These are phyloP conservation scores for Drosophila buzzatii DNA, from an alignment of 2,888 invertebrate species.

Conservation along the genomic window DNA sequence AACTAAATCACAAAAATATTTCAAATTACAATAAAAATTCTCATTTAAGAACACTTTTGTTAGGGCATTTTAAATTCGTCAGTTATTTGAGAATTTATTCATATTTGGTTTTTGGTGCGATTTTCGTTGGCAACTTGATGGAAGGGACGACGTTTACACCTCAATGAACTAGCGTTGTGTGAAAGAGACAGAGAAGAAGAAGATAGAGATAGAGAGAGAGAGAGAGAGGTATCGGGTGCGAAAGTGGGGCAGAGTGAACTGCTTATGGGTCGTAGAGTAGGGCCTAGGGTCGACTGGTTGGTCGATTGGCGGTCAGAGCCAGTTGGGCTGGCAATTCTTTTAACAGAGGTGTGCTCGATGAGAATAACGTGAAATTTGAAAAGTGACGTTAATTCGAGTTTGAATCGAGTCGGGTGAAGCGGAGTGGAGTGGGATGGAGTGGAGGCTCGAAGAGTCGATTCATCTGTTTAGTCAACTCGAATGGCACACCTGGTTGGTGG, in stretches of 20 bases:
- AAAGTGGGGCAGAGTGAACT: background rate
- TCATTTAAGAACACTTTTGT: background rate
- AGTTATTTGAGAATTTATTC: slow-evolving; percentile 17
- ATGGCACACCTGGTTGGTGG: slow-evolving; percentile 1
- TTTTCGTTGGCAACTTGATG: slow-evolving; percentile 39
- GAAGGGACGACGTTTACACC: slow-evolving; percentile 45
- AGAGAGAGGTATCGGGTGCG: background rate
- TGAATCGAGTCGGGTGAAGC: slow-evolving; percentile 8
- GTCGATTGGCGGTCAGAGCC: background rate
- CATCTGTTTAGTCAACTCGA: slow-evolving; percentile 28
- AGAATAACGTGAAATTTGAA: slow-evolving; percentile 72
- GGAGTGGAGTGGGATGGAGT: background rate
- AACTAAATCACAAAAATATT: background rate
- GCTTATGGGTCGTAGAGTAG: slow-evolving; percentile 2
- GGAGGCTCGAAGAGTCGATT: background rate
- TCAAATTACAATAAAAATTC: background rate
- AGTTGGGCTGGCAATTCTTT: slow-evolving; percentile 10
- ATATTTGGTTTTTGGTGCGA: slow-evolving; percentile 46
- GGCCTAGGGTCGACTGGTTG: slow-evolving; percentile 10
- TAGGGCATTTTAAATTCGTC: slow-evolving; percentile 24
- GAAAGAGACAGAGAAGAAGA: background rate
- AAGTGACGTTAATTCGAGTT: slow-evolving; percentile 73
- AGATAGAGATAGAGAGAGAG: background rate
- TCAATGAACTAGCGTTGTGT: slow-evolving; percentile 43
- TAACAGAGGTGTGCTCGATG: slow-evolving; percentile 30